Base-by-base conservation (phyloP, 37 sponge, comb jelly and placozoan species). In the Cladorhizidae sp. region DNA sequence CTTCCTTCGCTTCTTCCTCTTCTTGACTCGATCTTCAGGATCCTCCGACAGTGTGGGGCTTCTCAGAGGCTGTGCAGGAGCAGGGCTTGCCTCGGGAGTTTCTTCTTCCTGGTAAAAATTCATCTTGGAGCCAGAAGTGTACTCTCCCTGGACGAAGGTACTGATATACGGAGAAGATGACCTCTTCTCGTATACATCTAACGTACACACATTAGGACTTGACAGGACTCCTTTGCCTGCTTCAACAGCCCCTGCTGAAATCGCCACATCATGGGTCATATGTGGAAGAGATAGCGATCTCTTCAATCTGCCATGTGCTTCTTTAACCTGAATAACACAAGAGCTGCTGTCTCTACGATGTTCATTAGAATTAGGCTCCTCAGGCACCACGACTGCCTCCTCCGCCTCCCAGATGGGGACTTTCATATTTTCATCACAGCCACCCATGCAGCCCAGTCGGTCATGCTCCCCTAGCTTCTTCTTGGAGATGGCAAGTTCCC, bases 401-500 rank as follows among this genome's bases (percentile, higher is more conserved):
- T 45, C 49, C 49, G 5, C 49, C 49, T 45, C 8, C 8, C 8
- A 5, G 5, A 9, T 12, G 9, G 5, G 5, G 8, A 45, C 8
- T 9, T 5, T 45, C 9, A 9, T 45, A 9, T 45, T 45, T 45
- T 9, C 49, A 45, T 45, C 49, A 9, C 9, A 9, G 8, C 9
- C 49, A 12, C 9, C 49, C 5, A 59, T 6, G 28, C 5, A 59
- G 12, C 17, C 61, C 28, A 11, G 37, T 49, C 57, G 29, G 41
- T 83, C 80, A 40, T 82, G 6, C n/a, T 52, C 72, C n/a, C 69
- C 70, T 54, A 84, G 75, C 51, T 67, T 79, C 56, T 80, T 85
- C 42, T 76, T 73, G 22, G 84, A 41, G 29, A 45, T 68, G 1
- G 89, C 67, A 22, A 97, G 69, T 70, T 97, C 91, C 33, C 80